phyloP scores from a whole-genome alignment of 2,888 invertebrate genomes.

The Epinotia bilunana region DNA sequence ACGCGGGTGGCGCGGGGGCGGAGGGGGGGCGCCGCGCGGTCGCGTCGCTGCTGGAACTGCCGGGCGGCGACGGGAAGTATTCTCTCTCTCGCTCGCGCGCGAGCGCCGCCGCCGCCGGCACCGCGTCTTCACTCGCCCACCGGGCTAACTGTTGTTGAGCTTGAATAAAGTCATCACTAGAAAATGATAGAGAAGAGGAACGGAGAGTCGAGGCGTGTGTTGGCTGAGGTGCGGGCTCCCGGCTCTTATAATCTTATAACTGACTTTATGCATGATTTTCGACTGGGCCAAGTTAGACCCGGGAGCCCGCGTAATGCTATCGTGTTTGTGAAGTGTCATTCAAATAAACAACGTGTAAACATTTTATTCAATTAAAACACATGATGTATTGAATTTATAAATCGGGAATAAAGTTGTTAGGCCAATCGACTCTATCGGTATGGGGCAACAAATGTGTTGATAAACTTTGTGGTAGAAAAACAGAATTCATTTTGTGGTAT shows the following conservation, averaged over 20 bases:
- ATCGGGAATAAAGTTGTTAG: neutral
- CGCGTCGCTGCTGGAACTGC: slow-evolving; percentile 65
- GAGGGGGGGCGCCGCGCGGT: slow-evolving; percentile 52
- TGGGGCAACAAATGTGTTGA: neutral
- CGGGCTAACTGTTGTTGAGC: slow-evolving; percentile 98
- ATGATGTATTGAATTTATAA: neutral
- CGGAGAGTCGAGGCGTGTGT: slow-evolving; percentile 84
- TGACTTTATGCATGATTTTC: neutral
- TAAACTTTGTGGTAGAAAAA: neutral
- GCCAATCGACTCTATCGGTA: slow-evolving; percentile 41
- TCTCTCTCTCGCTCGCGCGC: slow-evolving; percentile 73
- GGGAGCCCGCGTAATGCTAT: slow-evolving; percentile 51
- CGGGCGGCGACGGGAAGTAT: slow-evolving; percentile 76
- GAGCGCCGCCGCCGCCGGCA: slow-evolving; percentile 85
- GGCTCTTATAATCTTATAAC: slow-evolving; percentile 17
- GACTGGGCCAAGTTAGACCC: slow-evolving; percentile 47
- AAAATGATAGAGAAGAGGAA: slow-evolving; percentile 93
- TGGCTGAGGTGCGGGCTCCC: slow-evolving; percentile 51
- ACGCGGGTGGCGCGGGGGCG: slow-evolving; percentile 73
- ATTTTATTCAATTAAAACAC: neutral
- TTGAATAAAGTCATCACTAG: slow-evolving; percentile 99
- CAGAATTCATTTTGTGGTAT: neutral
- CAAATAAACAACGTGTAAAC: slow-evolving; percentile 7
- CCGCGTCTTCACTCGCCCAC: slow-evolving; percentile 96
- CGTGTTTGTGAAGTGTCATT: slow-evolving; percentile 47